Percentiles rank a stretch among this genome's conserved stretches.
Evolutionary conservation across 2,888 invertebrate genomes (phyloP).

Genomic region (Standfussiana lucernea): DNA sequence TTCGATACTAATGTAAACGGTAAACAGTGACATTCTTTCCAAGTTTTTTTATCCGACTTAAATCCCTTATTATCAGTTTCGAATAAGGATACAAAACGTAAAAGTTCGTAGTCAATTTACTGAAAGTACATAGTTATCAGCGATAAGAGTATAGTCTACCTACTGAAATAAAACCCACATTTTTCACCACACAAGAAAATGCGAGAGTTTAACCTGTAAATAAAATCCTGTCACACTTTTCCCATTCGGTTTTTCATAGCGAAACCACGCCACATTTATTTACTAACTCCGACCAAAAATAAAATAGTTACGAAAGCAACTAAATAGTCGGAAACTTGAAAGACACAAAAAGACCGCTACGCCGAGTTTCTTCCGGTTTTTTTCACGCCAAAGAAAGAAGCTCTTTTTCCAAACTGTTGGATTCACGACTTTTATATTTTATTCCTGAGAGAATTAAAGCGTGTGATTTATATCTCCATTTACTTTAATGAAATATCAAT

Average conservation of each 20-base stretch:
- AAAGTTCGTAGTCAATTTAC: neutral
- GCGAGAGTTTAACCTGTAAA: slow-evolving; percentile 27
- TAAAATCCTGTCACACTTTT: slow-evolving; percentile 45
- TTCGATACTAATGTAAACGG: neutral
- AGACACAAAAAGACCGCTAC: slow-evolving; percentile 59
- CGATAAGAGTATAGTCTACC: neutral
- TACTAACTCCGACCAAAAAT: slow-evolving; percentile 52
- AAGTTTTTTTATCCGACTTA: neutral
- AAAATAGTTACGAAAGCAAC: slow-evolving; percentile 64
- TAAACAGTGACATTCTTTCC: neutral
- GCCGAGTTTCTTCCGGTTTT: slow-evolving; percentile 60
- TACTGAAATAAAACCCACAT: slow-evolving; percentile 8
- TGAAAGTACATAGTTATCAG: neutral
- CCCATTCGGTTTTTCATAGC: slow-evolving; percentile 36
- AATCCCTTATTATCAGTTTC: neutral
- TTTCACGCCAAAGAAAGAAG: slow-evolving; percentile 61
- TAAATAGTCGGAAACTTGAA: slow-evolving; percentile 63
- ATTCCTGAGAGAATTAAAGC: slow-evolving; percentile 48
- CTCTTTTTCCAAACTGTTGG: slow-evolving; percentile 64
- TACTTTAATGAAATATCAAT: slow-evolving; percentile 55
- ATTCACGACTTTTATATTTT: slow-evolving; percentile 57
- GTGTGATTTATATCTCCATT: slow-evolving; percentile 49
- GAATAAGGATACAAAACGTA: neutral
- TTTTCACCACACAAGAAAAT: slow-evolving; percentile 10
- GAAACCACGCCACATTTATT: slow-evolving; percentile 55